Conservation (phyloP, 2,113 vertebrate genomes). For the Hoplias malabaricus region DNA sequence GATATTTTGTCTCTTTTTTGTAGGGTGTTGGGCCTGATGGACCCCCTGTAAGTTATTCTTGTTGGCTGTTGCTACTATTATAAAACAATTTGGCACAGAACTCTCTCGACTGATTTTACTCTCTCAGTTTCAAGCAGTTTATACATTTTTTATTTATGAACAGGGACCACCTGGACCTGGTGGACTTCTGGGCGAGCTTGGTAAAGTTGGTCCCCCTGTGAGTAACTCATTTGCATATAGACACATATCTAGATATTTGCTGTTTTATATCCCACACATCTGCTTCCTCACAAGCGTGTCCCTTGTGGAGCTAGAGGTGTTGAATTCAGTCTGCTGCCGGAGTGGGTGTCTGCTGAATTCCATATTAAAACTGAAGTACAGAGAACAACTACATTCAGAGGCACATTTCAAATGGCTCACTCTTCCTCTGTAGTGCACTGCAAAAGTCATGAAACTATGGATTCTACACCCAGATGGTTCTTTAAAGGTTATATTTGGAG, state of each 20-base stretch:
- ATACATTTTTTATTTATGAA: conserved; percentile 42
- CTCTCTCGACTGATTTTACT: not conserved
- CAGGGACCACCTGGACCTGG: conserved; percentile 87
- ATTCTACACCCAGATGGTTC: too few species aligned
- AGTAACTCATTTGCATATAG: conserved; percentile 69
- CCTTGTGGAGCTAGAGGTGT: too few species aligned
- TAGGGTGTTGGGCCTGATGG: conserved; percentile 89
- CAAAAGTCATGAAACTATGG: too few species aligned
- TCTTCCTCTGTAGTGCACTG: too few species aligned
- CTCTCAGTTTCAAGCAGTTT: not conserved
- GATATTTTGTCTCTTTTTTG: conserved; percentile 45
- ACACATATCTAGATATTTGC: not conserved
- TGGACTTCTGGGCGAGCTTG: conserved; percentile 89
- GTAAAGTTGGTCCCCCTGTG: conserved; percentile 82
- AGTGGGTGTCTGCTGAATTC: too few species aligned
- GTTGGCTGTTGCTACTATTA: not conserved
- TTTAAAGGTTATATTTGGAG: too few species aligned
- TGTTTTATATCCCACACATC: too few species aligned
- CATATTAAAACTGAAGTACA: too few species aligned
- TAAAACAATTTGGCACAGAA: not conserved
- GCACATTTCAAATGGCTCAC: too few species aligned
- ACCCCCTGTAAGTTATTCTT: conserved; percentile 79
- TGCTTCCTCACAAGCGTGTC: too few species aligned
- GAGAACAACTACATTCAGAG: too few species aligned
- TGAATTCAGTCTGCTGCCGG: too few species aligned